Conservation (phyloP, 1,140 invertebrate species). For the Babylonia areolata region DNA sequence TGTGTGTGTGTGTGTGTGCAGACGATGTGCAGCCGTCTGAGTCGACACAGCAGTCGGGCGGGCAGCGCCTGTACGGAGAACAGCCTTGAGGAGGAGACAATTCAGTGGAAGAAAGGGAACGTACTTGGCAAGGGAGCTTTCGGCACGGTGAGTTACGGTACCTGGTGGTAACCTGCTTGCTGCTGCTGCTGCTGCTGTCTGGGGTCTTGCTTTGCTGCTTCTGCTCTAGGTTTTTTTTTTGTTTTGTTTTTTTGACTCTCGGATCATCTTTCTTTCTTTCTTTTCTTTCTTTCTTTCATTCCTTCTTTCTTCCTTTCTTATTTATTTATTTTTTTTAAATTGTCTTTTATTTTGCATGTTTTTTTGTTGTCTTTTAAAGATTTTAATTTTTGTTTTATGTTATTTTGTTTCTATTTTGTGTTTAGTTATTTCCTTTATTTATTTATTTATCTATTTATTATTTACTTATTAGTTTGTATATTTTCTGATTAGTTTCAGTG, state of each 20-base stretch:
- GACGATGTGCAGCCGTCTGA: conserved; percentile 41
- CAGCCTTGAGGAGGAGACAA: conserved; percentile 62
- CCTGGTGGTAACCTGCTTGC: too few relatives aligned
- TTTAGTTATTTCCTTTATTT: too few relatives aligned
- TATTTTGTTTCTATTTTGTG: too few relatives aligned
- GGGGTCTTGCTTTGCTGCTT: not conserved
- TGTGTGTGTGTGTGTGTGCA: conserved; percentile 22
- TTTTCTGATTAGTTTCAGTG: too few relatives aligned
- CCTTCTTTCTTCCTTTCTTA: not conserved
- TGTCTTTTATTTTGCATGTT: too few relatives aligned
- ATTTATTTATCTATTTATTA: too few relatives aligned
- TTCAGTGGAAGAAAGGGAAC: conserved; percentile 75
- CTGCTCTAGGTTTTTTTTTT: not conserved
- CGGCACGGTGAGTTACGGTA: conserved; percentile 73
- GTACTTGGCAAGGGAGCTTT: conserved; percentile 74
- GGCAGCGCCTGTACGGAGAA: conserved; percentile 62
- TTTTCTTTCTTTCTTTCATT: not conserved
- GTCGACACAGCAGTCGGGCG: conserved; percentile 41
- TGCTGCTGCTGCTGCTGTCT: not conserved
- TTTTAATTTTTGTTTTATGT: too few relatives aligned
- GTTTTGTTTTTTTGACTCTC: not conserved
- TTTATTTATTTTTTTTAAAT: too few relatives aligned
- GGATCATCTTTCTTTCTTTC: not conserved
- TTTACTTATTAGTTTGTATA: too few relatives aligned
- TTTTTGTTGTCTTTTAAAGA: too few relatives aligned